These are phyloP conservation scores for Acrobasis suavella DNA, from an alignment of 2,888 invertebrate species.

Conservation along the genomic window DNA sequence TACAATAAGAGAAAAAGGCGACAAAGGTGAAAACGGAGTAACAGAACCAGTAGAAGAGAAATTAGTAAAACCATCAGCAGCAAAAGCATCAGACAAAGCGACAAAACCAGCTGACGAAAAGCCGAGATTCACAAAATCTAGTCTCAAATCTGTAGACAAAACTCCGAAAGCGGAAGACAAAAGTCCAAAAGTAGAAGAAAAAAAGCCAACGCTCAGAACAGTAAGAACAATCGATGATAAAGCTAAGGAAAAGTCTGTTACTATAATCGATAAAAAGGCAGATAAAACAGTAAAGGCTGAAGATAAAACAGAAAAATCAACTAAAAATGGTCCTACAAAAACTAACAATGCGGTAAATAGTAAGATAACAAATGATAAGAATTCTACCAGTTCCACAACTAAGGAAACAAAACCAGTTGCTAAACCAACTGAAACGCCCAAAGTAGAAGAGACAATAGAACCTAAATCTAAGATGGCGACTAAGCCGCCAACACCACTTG, in stretches of 20 bases:
- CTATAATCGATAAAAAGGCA: slow-evolving; percentile 64
- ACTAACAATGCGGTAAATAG: slow-evolving; percentile 37
- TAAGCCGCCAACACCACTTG: slow-evolving; percentile 68
- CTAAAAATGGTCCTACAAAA: slow-evolving; percentile 16
- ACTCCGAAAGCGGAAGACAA: slow-evolving; percentile 50
- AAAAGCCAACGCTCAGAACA: slow-evolving; percentile 58
- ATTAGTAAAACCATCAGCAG: slow-evolving; percentile 68
- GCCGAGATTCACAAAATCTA: slow-evolving; percentile 62
- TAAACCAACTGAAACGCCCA: slow-evolving; percentile 42
- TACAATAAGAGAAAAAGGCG: slow-evolving; percentile 70
- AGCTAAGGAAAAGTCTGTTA: slow-evolving; percentile 70
- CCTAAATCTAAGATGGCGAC: slow-evolving; percentile 70
- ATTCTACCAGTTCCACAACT: slow-evolving; percentile 34
- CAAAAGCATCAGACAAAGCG: slow-evolving; percentile 63
- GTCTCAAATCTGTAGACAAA: slow-evolving; percentile 46
- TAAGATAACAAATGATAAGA: slow-evolving; percentile 44
- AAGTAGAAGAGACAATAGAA: slow-evolving; percentile 51
- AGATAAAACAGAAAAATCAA: slow-evolving; percentile 15
- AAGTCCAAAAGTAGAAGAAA: slow-evolving; percentile 28
- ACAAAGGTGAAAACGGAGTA: slow-evolving; percentile 69
- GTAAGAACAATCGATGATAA: slow-evolving; percentile 74
- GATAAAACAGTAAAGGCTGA: slow-evolving; percentile 34
- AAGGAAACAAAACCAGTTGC: slow-evolving; percentile 44
- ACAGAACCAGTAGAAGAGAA: slow-evolving; percentile 65
- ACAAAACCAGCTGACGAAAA: slow-evolving; percentile 61